Evolutionary conservation across 2,113 vertebrate genomes (phyloP), one percentile per base, ranked within the genome.

Genomic region (Hystrix brachyura): DNA sequence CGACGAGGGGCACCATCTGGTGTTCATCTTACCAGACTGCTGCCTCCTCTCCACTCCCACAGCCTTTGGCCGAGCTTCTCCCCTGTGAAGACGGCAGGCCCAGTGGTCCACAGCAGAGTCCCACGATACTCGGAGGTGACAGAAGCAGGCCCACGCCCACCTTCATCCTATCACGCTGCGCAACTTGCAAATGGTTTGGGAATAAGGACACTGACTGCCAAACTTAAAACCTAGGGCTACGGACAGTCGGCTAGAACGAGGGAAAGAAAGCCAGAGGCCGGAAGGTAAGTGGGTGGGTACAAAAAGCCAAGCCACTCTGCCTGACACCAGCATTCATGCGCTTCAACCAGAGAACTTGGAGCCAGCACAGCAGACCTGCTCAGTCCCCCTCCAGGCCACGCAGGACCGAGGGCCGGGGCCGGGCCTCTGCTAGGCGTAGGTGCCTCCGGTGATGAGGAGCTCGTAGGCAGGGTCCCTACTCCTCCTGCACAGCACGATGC

Each of bases 381-480:
- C 97, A 96, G 72, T 98, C 93, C 97, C 91, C 97, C 98, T 98
- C 97, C 97, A 92, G 92, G 2, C 0, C 51, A 97, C 90, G 91
- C 80, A 62, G 97, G 84, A 97, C 98, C 86, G 94, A 96, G 97
- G 97, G 98, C 98, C 98, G 97, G 87, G 43, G 67, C 71, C 69
- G 84, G 94, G 59, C 48, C 57, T 94, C 97, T 79, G 96, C 98
- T 99, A 99, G 71, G 99, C 99, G 6, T 99, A 99, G 96, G 99
- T 99, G 85, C 99, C 99, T 0, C 99, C 99, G 2, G 99, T 99
- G 98, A 99, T 99, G 87, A 99, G 99, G 21, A 99, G 99, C 95
- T 99, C 99, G 0, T 99, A 99, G n/a, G 99, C 98, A 90, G 99
- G 99, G 92, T 99, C 99, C 97, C 99, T 98, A 98, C 99, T 99